These are phyloP conservation scores for Carcinoscorpius rotundicauda DNA, from an alignment of 1,140 invertebrate genomes.

Conservation along the genomic window DNA sequence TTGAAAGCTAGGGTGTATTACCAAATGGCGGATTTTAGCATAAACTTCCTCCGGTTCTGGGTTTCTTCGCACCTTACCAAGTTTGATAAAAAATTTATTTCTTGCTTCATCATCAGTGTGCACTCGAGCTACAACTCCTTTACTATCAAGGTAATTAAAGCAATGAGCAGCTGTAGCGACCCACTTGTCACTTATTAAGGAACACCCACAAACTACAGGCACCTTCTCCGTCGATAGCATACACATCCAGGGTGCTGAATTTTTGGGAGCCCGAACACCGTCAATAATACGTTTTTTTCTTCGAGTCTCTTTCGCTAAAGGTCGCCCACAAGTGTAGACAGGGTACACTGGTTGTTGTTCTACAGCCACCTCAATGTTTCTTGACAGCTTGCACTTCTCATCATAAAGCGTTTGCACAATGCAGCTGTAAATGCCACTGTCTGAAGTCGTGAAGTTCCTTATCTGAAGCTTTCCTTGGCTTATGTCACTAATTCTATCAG, in stretches of 20 bases:
- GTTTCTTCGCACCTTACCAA: conserved; percentile 22
- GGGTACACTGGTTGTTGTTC: not conserved
- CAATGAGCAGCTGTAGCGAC: conserved; percentile 28
- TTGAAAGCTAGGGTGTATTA: conserved; percentile 37
- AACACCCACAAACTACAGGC: conserved; percentile 17
- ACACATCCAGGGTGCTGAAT: conserved; percentile 19
- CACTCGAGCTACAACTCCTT: no score
- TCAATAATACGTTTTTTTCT: conserved; percentile 16
- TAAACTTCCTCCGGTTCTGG: conserved; percentile 13
- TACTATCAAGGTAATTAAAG: conserved; percentile 15
- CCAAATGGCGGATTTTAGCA: conserved; percentile 13
- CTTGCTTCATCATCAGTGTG: conserved; percentile 3
- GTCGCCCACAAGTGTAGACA: conserved; percentile 8
- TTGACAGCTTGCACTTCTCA: conserved; percentile 3
- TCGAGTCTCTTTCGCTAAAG: conserved; percentile 1
- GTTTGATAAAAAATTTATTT: conserved; percentile 15
- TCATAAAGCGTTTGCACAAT: not conserved
- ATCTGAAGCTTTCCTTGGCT: not conserved
- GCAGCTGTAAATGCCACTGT: conserved; percentile 12
- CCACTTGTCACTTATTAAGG: conserved; percentile 25
- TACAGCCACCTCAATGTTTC: conserved; percentile 8
- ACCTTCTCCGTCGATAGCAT: conserved; percentile 14
- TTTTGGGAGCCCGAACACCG: conserved; percentile 11
- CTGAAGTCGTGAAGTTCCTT: not conserved
- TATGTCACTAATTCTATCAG: not conserved